Evolutionary conservation across 1,140 invertebrate species (phyloP), one percentile per base, ranked within the genome.

Genomic region (Neodiprion fabricii): DNA sequence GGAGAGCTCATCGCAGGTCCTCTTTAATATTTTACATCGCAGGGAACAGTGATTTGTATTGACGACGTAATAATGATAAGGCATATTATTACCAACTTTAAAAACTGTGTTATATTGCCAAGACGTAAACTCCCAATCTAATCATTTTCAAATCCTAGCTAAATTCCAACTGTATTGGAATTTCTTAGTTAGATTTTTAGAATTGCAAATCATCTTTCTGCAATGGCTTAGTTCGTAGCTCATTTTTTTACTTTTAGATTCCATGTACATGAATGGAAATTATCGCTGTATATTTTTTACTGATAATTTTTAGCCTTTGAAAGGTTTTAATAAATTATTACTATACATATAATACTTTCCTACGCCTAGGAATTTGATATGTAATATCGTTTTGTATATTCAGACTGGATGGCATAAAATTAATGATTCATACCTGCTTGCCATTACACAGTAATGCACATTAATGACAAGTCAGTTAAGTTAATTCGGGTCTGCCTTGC

Each of bases 1-100:
- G 70, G 86, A 88, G 69, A 85, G 80, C 74, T 86, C 86, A 23
- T 85, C 84, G 48, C 82, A 89, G 81, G 81, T 88, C 71, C 72
- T 90, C 28, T 87, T 87, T 47, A 83, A 86, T 73, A 85, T 90
- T 72, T 78, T 89, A 17, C 87, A 89, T 76, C 85, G 87, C 73
- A 81, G 88, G 72, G 88, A 89, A 74, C 79, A 83, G 68, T 83
- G 65, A 73, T 76, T 72, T 9, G 11, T 61, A 8, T 9, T 8
- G 9, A 61, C 4, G 9, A 61, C 53, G 53, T 14, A 14, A 61
- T 61, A 61, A 40, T 40, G 28, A 40, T 5, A 40, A 40, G 2
- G 28, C 28, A 40, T 40, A 61, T 14, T 61, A 61, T 61, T 61
- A 61, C 53, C 53, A 61, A 61, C 28, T 40, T 40, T 40, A 61